These are phyloP conservation scores for Noctua pronuba DNA, from an alignment of 2,888 invertebrate species.

Conservation along the genomic window DNA sequence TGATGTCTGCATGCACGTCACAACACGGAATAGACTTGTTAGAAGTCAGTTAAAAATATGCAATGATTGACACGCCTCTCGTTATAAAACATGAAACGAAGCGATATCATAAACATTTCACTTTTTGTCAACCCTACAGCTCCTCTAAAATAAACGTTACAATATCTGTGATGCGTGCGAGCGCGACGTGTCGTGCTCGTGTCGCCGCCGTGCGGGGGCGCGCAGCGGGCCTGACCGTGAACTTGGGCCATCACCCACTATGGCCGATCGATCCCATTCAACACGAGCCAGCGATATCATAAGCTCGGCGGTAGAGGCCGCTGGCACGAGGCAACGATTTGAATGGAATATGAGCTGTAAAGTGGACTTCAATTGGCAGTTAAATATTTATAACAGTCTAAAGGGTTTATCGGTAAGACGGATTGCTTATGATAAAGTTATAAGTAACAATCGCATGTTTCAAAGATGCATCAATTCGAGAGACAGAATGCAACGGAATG, in stretches of 20 bases:
- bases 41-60: conserved; percentile 30
- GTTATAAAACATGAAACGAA: conserved; percentile 35
- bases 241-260: conserved; percentile 55
- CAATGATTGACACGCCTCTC: conserved; percentile 36
- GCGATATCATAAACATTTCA: not conserved
- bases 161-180: conserved; percentile 54
- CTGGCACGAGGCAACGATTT: conserved; percentile 38
- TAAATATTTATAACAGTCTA: conserved; percentile 15
- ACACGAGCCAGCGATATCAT: conserved; percentile 22
- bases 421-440: conserved; percentile 14
- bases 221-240: conserved; percentile 53
- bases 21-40: conserved; percentile 40
- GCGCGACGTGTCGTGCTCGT: conserved; percentile 36
- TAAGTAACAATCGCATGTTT: not conserved
- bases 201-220: conserved; percentile 19
- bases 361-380: conserved; percentile 19
- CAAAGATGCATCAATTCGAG: not conserved
- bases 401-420: conserved; percentile 10
- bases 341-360: conserved; percentile 51
- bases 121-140: conserved; percentile 50
- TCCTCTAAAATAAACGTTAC: conserved; percentile 55
- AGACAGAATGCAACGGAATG: conserved; percentile 3
- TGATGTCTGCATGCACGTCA: conserved; percentile 44
- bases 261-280: conserved; percentile 50
- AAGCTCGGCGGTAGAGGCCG: conserved; percentile 22